phyloP scores from a whole-genome alignment of 2,888 invertebrate genomes.

The Perdita meconis region DNA sequence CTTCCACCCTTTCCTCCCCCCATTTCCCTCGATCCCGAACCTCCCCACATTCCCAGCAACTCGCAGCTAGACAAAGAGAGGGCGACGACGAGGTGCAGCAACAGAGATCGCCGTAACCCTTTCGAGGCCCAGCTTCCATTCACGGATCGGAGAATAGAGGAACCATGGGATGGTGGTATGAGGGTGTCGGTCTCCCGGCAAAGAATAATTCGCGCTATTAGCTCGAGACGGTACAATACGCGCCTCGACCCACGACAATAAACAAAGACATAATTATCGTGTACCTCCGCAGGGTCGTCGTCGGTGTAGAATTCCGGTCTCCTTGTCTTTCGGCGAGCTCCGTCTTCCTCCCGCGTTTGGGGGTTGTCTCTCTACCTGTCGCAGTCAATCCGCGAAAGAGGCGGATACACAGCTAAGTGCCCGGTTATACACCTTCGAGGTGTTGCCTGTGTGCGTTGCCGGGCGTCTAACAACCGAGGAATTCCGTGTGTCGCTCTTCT shows the following conservation, averaged over 20 bases:
- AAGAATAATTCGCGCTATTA: slow-evolving; percentile 81
- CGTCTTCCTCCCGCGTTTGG: not conserved
- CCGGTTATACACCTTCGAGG: slow-evolving; percentile 19
- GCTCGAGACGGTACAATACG: slow-evolving; percentile 72
- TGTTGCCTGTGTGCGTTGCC: slow-evolving; percentile 8
- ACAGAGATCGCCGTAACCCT: slow-evolving; percentile 31
- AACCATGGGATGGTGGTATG: slow-evolving; percentile 28
- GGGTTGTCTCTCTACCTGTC: not conserved
- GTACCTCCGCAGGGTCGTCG: slow-evolving; percentile 39
- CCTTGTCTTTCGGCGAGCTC: slow-evolving; percentile 12
- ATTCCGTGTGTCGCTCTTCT: slow-evolving; percentile 48
- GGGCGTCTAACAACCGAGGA: slow-evolving; percentile 38
- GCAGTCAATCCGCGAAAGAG: slow-evolving; percentile 23
- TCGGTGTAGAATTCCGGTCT: slow-evolving; percentile 54
- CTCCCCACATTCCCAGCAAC: not conserved
- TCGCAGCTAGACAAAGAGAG: slow-evolving; percentile 33
- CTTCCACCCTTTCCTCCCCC: not conserved
- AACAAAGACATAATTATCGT: slow-evolving; percentile 77
- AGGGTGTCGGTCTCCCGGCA: slow-evolving; percentile 69
- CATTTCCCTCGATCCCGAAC: not conserved
- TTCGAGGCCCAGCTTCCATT: slow-evolving; percentile 60
- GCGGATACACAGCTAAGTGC: slow-evolving; percentile 22
- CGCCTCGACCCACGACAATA: slow-evolving; percentile 70
- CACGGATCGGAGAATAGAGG: slow-evolving; percentile 65
- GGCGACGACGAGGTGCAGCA: slow-evolving; percentile 36